Conservation (phyloP, 37 sponge, comb jelly and placozoan species). For the Ephydatia muelleri region DNA sequence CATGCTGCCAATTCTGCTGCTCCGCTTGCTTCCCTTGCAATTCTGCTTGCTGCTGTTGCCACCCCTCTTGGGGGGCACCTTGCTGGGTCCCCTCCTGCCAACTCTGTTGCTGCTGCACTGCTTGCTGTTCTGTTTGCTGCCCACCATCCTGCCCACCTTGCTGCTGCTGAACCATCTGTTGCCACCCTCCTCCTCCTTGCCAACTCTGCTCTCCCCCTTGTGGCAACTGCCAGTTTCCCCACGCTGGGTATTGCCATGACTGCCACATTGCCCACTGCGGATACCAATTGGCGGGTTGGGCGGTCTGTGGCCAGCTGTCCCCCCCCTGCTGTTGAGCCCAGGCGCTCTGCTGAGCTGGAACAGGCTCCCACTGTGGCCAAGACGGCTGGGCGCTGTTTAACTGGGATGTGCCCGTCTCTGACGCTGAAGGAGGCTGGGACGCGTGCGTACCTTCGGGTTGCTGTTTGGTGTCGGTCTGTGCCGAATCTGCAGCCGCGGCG, state of each 20-base stretch:
- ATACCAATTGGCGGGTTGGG: neutral
- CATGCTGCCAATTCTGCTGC: neutral
- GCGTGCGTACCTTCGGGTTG: neutral
- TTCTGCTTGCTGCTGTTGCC: neutral
- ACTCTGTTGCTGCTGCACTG: neutral
- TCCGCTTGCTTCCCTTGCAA: neutral
- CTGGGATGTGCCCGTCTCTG: neutral
- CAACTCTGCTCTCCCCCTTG: neutral
- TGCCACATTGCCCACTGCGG: neutral
- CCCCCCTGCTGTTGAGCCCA: neutral
- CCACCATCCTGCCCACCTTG: neutral
- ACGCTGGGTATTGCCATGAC: neutral
- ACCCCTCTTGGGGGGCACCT: no score
- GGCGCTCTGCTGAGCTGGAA: neutral
- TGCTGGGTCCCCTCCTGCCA: neutral
- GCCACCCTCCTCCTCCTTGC: neutral
- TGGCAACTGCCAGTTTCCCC: neutral
- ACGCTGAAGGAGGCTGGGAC: neutral
- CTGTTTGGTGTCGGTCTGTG: neutral
- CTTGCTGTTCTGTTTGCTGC: slow-evolving; percentile 16
- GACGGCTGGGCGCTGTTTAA: neutral
- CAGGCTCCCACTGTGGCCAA: neutral
- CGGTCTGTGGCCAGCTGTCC: neutral
- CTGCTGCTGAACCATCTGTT: neutral
- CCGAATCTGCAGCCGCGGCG: neutral